phyloP scores from a whole-genome alignment of 1,140 invertebrate genomes.

The Gonatopus flavifemur region DNA sequence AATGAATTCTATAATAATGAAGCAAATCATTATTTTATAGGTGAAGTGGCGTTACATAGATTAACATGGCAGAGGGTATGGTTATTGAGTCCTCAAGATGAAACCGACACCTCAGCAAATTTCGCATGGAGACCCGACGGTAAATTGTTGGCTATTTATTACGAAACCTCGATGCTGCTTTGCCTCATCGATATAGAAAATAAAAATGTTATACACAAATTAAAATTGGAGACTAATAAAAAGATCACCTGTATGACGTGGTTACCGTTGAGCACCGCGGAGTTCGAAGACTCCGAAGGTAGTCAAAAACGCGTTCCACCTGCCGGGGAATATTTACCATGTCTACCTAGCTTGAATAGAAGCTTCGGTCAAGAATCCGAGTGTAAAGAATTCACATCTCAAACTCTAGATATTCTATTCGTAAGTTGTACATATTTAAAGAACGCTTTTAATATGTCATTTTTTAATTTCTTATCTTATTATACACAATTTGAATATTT shows the following conservation, averaged over 20 bases:
- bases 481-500: conserved; percentile 56
- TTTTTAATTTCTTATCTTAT: conserved; percentile 1
- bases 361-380: conserved; percentile 57
- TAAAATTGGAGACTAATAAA: conserved; percentile 62
- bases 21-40: conserved; percentile 55
- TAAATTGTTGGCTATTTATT: conserved; percentile 76
- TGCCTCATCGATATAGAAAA: conserved; percentile 85
- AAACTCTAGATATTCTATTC: conserved; percentile 48
- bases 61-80: conserved; percentile 93
- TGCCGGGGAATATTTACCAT: conserved; percentile 56
- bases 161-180: conserved; percentile 53
- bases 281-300: conserved; percentile 14
- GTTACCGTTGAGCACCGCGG: conserved; percentile 48
- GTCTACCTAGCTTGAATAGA: conserved; percentile 64
- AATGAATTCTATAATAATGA: conserved; percentile 5
- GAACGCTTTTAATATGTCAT: background rate
- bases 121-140: conserved; percentile 94
- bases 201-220: conserved; percentile 76
- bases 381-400: conserved; percentile 48
- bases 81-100: conserved; percentile 73
- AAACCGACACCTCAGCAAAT: conserved; percentile 67
- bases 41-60: conserved; percentile 85
- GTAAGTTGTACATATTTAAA: conserved; percentile 32
- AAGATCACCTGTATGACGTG: conserved; percentile 63
- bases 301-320: conserved; percentile 32